Evolutionary conservation across 2,113 vertebrate genomes (phyloP).

Genomic region (Talpa occidentalis): DNA sequence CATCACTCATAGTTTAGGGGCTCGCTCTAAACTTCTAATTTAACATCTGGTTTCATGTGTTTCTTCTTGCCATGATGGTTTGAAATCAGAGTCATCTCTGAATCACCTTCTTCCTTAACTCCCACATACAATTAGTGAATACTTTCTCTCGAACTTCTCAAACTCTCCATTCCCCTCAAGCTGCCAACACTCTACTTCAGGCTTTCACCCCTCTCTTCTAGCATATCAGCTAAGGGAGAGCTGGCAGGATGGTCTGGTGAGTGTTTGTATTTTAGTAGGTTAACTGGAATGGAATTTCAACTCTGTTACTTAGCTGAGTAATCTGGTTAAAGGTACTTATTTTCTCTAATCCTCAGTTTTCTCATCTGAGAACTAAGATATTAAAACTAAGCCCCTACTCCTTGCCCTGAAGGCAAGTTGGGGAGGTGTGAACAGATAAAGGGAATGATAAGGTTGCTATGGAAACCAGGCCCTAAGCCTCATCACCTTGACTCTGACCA

Average conservation of each 20-base stretch:
- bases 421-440: too few relatives aligned
- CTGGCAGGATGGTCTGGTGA: neutral
- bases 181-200: neutral
- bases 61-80: neutral
- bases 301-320: neutral
- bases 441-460: too few relatives aligned
- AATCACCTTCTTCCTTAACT: conserved; percentile 47
- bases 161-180: neutral
- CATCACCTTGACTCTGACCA: too few relatives aligned
- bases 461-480: too few relatives aligned
- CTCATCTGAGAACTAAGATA: neutral
- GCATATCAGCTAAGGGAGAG: neutral
- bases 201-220: neutral
- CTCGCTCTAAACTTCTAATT: neutral
- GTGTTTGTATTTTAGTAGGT: neutral
- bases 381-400: too few relatives aligned
- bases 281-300: neutral
- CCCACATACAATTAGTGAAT: neutral
- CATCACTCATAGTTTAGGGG: neutral
- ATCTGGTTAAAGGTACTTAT: neutral
- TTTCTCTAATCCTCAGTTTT: neutral
- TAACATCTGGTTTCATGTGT: neutral
- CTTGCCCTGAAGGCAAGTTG: too few relatives aligned
- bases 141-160: neutral
- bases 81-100: conserved; percentile 30